Conservation (phyloP, 2,888 invertebrate genomes). For the Carcina quercana region DNA sequence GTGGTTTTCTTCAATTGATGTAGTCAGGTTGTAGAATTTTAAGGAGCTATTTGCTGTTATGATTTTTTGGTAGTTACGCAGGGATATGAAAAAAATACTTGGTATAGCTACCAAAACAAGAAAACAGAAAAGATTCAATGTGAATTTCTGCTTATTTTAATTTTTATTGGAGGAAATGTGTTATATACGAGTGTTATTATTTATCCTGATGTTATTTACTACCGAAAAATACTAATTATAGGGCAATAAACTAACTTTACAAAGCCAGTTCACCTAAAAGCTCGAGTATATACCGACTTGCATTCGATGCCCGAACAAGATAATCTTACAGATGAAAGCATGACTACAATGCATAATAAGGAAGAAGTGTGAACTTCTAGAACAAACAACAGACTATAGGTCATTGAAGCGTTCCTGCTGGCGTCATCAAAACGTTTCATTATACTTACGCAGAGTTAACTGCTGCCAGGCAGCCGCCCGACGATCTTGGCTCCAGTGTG, state of each 20-base stretch:
- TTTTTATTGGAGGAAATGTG: too few species aligned
- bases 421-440: slow-evolving; percentile 58
- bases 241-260: not conserved
- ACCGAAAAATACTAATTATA: too few species aligned
- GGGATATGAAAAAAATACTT: too few species aligned
- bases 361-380: slow-evolving; percentile 47
- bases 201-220: too few species aligned
- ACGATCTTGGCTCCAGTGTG: slow-evolving; percentile 55
- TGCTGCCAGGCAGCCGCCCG: slow-evolving; percentile 57
- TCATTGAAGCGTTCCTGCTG: slow-evolving; percentile 52
- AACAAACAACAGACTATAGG: slow-evolving; percentile 61
- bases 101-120: too few species aligned
- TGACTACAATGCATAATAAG: slow-evolving; percentile 55
- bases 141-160: too few species aligned
- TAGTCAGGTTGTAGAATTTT: too few species aligned
- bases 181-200: too few species aligned
- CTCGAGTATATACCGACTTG: slow-evolving; percentile 35
- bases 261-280: slow-evolving; percentile 34
- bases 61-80: too few species aligned
- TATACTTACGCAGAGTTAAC: slow-evolving; percentile 62
- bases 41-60: too few species aligned
- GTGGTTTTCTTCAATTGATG: too few species aligned
- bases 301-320: slow-evolving; percentile 42
- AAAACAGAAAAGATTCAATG: too few species aligned
- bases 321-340: slow-evolving; percentile 52